Evolutionary conservation across 1,140 invertebrate genomes (phyloP).

Genomic region (Drosophila athabasca): DNA sequence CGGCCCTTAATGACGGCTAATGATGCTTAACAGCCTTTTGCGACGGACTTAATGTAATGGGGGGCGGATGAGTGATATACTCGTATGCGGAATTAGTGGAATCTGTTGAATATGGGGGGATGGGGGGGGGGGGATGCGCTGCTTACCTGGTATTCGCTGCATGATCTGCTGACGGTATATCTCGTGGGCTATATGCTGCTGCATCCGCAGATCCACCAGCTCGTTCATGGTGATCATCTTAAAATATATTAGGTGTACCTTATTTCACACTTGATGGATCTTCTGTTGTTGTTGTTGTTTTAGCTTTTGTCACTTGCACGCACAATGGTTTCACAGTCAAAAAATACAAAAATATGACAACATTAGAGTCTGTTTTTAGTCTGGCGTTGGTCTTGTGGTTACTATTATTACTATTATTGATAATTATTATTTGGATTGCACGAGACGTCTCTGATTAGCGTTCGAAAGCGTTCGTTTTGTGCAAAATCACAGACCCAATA

Average conservation of each 20-base stretch:
- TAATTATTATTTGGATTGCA: slow-evolving; percentile 41
- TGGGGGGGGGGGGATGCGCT: no score
- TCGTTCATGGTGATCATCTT: slow-evolving; percentile 81
- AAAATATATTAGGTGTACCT: neutral
- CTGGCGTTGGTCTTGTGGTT: neutral
- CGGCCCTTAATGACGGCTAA: slow-evolving; percentile 58
- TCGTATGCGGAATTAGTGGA: no score
- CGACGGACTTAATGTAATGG: neutral
- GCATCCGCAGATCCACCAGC: slow-evolving; percentile 81
- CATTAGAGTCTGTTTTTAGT: slow-evolving; percentile 42
- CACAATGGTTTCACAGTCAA: slow-evolving; percentile 60
- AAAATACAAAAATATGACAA: slow-evolving; percentile 27
- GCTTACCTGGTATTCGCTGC: slow-evolving; percentile 83
- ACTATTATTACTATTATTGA: neutral
- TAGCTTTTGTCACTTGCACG: slow-evolving; percentile 58
- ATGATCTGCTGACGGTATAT: slow-evolving; percentile 83
- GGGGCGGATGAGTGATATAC: slow-evolving; percentile 43
- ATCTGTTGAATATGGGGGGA: neutral
- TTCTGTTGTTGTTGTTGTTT: slow-evolving; percentile 27
- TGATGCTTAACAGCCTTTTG: slow-evolving; percentile 62
- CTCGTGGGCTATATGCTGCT: slow-evolving; percentile 83
- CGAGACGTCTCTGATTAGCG: slow-evolving; percentile 71
- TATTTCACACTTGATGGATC: slow-evolving; percentile 56
- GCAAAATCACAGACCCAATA: slow-evolving; percentile 61
- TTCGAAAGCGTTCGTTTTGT: slow-evolving; percentile 46